Conservation (phyloP, 2,888 invertebrate genomes). For the Malthinus seriepunctatus region DNA sequence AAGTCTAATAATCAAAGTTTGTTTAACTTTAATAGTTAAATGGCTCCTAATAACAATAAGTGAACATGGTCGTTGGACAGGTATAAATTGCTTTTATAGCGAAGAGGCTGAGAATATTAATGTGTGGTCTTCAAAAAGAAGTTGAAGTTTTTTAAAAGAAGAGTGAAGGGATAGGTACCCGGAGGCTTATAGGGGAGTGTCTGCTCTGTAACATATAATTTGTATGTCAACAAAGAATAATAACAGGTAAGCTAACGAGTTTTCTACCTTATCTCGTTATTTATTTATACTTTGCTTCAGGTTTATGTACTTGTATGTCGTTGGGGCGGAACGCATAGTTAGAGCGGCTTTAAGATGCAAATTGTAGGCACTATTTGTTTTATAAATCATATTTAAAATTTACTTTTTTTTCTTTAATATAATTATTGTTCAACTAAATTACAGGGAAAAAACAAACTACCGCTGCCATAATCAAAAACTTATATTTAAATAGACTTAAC, state of each 20-base stretch:
- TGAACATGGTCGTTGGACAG: not conserved
- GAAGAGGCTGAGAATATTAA: slow-evolving; percentile 15
- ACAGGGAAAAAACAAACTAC: slow-evolving; percentile 19
- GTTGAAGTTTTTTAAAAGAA: slow-evolving; percentile 9
- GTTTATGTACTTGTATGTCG: slow-evolving; percentile 28
- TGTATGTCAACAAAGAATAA: slow-evolving; percentile 56
- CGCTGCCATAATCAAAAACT: slow-evolving; percentile 2
- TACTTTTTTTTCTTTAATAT: slow-evolving; percentile 19
- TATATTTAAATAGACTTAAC: not conserved
- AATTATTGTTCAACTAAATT: slow-evolving; percentile 12
- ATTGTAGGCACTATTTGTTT: slow-evolving; percentile 43
- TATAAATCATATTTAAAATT: slow-evolving; percentile 42
- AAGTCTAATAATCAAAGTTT: not conserved
- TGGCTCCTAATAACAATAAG: slow-evolving; percentile 3
- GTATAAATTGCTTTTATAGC: slow-evolving; percentile 6
- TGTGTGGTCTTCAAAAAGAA: slow-evolving; percentile 25
- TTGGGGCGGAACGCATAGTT: slow-evolving; percentile 30
- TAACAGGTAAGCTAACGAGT: slow-evolving; percentile 53
- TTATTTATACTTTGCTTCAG: slow-evolving; percentile 46
- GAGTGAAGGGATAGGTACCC: slow-evolving; percentile 18
- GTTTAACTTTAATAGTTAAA: slow-evolving; percentile 4
- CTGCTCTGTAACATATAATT: slow-evolving; percentile 51
- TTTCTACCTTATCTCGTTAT: slow-evolving; percentile 50
- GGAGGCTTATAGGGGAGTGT: slow-evolving; percentile 41
- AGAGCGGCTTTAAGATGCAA: slow-evolving; percentile 41